Conservation (phyloP, 2,113 vertebrate genomes). For the Xenus cinereus region DNA sequence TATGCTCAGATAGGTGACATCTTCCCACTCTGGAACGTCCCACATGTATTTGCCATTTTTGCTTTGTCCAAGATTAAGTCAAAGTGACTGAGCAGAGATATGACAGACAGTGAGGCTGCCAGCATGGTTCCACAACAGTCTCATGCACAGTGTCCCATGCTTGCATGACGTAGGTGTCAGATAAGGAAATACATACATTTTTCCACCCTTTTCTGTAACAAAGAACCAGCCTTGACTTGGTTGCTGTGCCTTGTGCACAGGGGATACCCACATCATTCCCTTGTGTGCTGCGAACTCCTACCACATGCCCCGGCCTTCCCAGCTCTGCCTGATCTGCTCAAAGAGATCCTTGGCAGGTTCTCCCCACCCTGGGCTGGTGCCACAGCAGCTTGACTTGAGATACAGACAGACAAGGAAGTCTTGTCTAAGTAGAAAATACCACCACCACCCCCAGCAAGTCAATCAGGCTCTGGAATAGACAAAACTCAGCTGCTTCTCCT, state of each 20-base stretch:
- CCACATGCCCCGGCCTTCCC: neutral
- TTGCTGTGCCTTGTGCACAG: neutral
- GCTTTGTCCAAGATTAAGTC: neutral
- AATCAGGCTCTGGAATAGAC: neutral
- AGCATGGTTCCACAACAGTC: neutral
- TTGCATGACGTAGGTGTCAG: neutral
- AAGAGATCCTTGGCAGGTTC: neutral
- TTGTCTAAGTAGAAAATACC: neutral
- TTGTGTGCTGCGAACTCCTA: neutral
- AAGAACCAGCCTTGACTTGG: accelerated
- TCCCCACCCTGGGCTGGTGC: neutral
- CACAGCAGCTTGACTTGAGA: neutral
- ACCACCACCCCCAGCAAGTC: neutral
- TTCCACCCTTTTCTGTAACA: neutral
- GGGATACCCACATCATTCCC: neutral
- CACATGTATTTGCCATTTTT: neutral
- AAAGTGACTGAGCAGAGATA: neutral
- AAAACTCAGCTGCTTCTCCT: neutral
- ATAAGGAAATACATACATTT: neutral
- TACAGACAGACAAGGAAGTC: neutral
- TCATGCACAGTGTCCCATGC: neutral
- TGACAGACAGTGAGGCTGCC: neutral
- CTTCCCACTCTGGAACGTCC: neutral
- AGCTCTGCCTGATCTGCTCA: neutral
- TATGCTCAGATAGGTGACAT: neutral